A percentile compares a stretch with the other conserved stretches of the same genome.
These are phyloP conservation scores for Falco punctatus DNA, from an alignment of 2,113 vertebrate species.

Conservation along the genomic window DNA sequence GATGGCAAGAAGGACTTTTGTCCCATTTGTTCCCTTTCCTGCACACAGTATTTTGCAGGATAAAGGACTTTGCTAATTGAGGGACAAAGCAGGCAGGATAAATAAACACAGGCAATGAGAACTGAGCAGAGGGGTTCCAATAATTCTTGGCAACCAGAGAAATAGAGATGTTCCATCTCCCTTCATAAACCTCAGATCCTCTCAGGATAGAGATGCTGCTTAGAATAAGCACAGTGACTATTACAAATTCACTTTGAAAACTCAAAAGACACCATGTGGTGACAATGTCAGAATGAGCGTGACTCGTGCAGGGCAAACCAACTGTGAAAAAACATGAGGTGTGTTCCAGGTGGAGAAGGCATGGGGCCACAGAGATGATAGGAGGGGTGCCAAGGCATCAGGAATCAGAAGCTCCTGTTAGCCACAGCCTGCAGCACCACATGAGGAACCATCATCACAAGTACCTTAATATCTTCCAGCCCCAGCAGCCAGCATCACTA, in stretches of 20 bases:
- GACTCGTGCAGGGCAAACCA: background rate
- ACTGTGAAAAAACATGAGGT: background rate
- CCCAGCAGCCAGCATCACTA: background rate
- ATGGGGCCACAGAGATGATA: background rate
- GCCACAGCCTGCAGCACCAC: background rate
- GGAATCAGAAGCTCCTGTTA: background rate
- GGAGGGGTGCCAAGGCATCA: background rate
- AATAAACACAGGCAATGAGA: background rate
- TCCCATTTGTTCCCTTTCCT: background rate
- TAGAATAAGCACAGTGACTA: background rate
- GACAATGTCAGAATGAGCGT: background rate
- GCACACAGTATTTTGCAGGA: background rate
- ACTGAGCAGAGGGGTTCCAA: background rate
- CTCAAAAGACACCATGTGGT: background rate
- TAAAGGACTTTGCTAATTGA: background rate
- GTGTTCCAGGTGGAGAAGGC: background rate
- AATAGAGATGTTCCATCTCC: background rate
- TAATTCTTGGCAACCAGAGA: background rate
- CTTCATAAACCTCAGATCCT: background rate
- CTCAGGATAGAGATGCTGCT: background rate
- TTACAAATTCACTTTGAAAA: background rate
- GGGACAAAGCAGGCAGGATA: background rate
- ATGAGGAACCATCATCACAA: accelerated
- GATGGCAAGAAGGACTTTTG: background rate
- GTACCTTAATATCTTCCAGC: background rate